phyloP scores from a whole-genome alignment of 2,113 vertebrate species.

The Ptilorrhoa leucosticta region DNA sequence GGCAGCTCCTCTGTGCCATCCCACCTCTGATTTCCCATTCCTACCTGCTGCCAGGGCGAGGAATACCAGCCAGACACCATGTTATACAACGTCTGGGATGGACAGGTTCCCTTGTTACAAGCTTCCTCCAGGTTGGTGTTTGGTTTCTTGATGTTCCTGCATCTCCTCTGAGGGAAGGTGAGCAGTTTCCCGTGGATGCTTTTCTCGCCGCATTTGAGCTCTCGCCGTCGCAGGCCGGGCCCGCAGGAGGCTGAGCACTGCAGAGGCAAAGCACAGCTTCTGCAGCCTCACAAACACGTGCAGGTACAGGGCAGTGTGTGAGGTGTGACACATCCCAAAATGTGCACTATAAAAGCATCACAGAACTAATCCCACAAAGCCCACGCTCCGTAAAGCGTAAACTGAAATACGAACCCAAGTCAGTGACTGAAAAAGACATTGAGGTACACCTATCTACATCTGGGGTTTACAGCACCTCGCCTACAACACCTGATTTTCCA shows the following conservation, averaged over 20 bases:
- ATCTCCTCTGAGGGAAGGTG: constrained; percentile 84
- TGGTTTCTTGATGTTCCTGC: constrained; percentile 86
- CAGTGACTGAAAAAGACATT: not conserved
- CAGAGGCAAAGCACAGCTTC: not conserved
- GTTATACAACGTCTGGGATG: constrained; percentile 38
- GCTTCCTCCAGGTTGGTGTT: constrained; percentile 79
- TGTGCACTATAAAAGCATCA: not conserved
- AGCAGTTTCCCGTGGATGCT: constrained; percentile 77
- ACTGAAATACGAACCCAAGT: not conserved
- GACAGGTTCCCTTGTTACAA: constrained; percentile 80
- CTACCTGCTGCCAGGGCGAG: constrained; percentile 94
- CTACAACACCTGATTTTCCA: not conserved
- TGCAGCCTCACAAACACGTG: not conserved
- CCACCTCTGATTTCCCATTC: not conserved
- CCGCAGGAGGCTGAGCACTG: constrained; percentile 93
- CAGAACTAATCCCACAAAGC: not conserved
- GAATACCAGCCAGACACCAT: constrained; percentile 83
- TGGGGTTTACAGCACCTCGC: not conserved
- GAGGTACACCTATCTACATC: not conserved
- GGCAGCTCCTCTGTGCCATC: not conserved
- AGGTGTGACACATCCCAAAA: not conserved
- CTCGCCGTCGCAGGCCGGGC: constrained; percentile 79
- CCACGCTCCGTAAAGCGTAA: accelerated
- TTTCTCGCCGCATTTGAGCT: constrained; percentile 87
- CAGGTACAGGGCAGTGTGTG: not conserved